These are phyloP conservation scores for Rhopilema esculentum DNA, from an alignment of 30 jellyfish, hydroid and myxozoan genomes.

Conservation along the genomic window DNA sequence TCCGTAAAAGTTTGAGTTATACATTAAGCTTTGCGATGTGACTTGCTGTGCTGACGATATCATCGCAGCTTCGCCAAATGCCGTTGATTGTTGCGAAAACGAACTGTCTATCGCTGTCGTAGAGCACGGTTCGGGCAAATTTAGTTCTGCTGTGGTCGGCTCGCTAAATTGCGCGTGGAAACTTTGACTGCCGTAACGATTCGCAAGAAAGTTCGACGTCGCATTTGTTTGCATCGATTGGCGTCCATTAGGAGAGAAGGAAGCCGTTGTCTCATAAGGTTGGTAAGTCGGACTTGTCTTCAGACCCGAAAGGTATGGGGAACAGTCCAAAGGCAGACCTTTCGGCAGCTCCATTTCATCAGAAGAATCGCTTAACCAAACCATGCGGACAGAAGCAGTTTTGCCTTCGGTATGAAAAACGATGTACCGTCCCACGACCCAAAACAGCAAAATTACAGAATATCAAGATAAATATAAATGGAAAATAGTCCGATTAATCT, in stretches of 20 bases:
- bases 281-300: slow-evolving; percentile 72
- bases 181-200: slow-evolving; percentile 35
- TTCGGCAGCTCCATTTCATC: slow-evolving; percentile 73
- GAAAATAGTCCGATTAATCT: too few relatives aligned
- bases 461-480: too few relatives aligned
- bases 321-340: slow-evolving; percentile 71
- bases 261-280: slow-evolving; percentile 52
- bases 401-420: not conserved
- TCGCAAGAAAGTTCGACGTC: slow-evolving; percentile 30
- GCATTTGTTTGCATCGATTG: slow-evolving; percentile 62
- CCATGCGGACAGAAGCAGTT: slow-evolving; percentile 55
- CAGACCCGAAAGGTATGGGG: slow-evolving; percentile 63
- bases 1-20: slow-evolving; percentile 65
- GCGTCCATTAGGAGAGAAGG: slow-evolving; percentile 50
- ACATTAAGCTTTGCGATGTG: slow-evolving; percentile 64
- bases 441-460: not conserved
- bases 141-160: slow-evolving; percentile 30
- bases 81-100: slow-evolving; percentile 67
- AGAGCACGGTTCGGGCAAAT: slow-evolving; percentile 70
- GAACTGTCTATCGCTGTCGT: slow-evolving; percentile 54
- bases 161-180: slow-evolving; percentile 39
- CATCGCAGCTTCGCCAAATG: slow-evolving; percentile 62
- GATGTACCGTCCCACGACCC: not conserved
- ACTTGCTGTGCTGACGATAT: slow-evolving; percentile 55
- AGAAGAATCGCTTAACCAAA: slow-evolving; percentile 66